Base-by-base conservation (phyloP, 2,797 vertebrate genomes). In the Muraenolepis orangiensis region DNA sequence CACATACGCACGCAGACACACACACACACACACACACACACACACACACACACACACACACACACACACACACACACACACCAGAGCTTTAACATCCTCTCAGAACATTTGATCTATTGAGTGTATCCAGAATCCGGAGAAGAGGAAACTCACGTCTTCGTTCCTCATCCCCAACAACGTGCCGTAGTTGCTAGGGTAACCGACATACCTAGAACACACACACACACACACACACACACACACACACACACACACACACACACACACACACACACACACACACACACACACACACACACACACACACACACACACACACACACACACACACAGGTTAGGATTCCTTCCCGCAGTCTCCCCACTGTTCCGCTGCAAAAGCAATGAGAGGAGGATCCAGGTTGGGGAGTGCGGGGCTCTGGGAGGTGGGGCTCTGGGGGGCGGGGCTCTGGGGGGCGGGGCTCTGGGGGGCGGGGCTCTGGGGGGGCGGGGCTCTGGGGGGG, bases 71-170 rank as follows among this genome's bases (percentile, higher is more conserved):
- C n/a, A 66, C 1, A 20, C 16, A 20, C 40, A 51, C 42, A 57
- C 26, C 32, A 34, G 32, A n/a, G n/a, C n/a, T n/a, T n/a, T n/a
- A n/a, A n/a, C n/a, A n/a, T n/a, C n/a, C n/a, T n/a, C n/a, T n/a
- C n/a, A n/a, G n/a, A n/a, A n/a, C n/a, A n/a, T n/a, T n/a, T n/a
- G n/a, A n/a, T n/a, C n/a, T n/a, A n/a, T n/a, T 34, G 32, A 72
- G 32, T 57, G 32, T 3, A 68, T 67, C 8, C 4, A n/a, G n/a
- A n/a, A n/a, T n/a, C n/a, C n/a, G n/a, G n/a, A n/a, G n/a, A n/a
- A n/a, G n/a, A n/a, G n/a, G n/a, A n/a, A n/a, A 93, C 94, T 94
- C 75, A 95, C 91, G 0, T 96, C 93, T 85, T 95, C 92, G 6
- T 95, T 95, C 74, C 93, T 90, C 92, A 94, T 93, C 71, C 95